Evolutionary conservation across 1,140 invertebrate genomes (phyloP), one percentile per base, ranked within the genome.

Genomic region (Magallana angulata): DNA sequence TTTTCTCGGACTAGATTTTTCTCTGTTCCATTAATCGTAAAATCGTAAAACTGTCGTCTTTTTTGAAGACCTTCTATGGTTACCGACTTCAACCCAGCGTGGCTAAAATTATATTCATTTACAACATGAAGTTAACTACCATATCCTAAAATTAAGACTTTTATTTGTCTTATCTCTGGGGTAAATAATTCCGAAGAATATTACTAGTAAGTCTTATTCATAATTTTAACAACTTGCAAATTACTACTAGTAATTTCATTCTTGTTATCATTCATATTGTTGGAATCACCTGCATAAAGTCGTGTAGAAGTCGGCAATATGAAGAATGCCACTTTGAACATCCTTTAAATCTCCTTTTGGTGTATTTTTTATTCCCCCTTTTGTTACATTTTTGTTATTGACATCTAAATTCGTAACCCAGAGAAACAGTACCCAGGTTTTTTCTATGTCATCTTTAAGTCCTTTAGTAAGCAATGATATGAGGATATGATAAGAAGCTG

Each of bases 21-120:
- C 56, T 88, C 87, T 9, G 68, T n/a, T 57, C 84, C 18, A 1
- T 68, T 83, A 16, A 88, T 83, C 81, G 76, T 71, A 64, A 81
- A 88, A 12, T 83, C 81, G 76, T 71, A 64, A 81, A 88, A 12
- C 60, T 58, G 7, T 57, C 57, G 9, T 82, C 59, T 85, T 88
- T 88, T 88, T 18, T 68, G 24, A 24, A 88, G 71, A 14, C 87
- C 87, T 14, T 88, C 83, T 30, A 88, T 85, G 7, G 68, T 81
- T 7, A 81, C 58, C 56, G 82, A 88, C 30, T 80, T 76, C 7
- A 88, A 18, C 9, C 57, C 30, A 60, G 48, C 83, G 81, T 68
- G 64, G 24, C 87, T 88, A 84, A 62, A 60, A 14, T 60, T 18
- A 18, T 62, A 30, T 18, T 60, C 36, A 2, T 2, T 48, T 4